Evolutionary conservation across 2,888 invertebrate species (phyloP).

Genomic region (Hyppa rectilinea): DNA sequence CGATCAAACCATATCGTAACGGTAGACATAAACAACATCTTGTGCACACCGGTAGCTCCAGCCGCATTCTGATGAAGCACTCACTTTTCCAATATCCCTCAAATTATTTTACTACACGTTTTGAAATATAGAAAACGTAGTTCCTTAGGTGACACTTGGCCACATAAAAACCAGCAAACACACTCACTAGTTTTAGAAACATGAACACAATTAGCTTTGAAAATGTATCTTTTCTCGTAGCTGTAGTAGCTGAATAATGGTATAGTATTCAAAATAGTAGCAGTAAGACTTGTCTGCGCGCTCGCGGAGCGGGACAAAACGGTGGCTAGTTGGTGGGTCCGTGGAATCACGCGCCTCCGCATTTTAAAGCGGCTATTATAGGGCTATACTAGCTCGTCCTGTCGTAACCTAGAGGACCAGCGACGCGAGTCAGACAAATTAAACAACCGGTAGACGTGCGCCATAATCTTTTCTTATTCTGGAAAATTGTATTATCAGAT

Average conservation of each 20-base stretch:
- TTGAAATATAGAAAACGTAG: not conserved
- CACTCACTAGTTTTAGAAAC: not conserved
- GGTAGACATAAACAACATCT: slow-evolving; percentile 69
- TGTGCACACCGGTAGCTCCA: slow-evolving; percentile 61
- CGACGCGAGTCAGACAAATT: not conserved
- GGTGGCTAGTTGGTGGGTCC: slow-evolving; percentile 33
- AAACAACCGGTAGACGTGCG: not conserved
- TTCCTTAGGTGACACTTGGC: not conserved
- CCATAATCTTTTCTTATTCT: not conserved
- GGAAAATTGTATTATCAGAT: not conserved
- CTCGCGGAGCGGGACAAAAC: slow-evolving; percentile 28
- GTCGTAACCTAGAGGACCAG: not conserved
- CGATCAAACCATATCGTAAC: slow-evolving; percentile 65
- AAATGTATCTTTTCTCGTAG: not conserved
- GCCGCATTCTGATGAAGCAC: slow-evolving; percentile 52
- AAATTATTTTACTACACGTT: not conserved
- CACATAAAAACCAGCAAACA: not conserved
- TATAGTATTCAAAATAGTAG: slow-evolving; percentile 27
- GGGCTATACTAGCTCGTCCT: slow-evolving; percentile 16
- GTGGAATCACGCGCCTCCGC: slow-evolving; percentile 44
- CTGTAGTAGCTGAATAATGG: not conserved
- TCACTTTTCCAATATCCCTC: not conserved
- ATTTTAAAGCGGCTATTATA: slow-evolving; percentile 36
- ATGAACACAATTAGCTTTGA: not conserved
- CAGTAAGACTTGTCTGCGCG: slow-evolving; percentile 31